These are phyloP conservation scores for Sminthopsis crassicaudata DNA, from an alignment of 2,113 vertebrate species.

Conservation along the genomic window DNA sequence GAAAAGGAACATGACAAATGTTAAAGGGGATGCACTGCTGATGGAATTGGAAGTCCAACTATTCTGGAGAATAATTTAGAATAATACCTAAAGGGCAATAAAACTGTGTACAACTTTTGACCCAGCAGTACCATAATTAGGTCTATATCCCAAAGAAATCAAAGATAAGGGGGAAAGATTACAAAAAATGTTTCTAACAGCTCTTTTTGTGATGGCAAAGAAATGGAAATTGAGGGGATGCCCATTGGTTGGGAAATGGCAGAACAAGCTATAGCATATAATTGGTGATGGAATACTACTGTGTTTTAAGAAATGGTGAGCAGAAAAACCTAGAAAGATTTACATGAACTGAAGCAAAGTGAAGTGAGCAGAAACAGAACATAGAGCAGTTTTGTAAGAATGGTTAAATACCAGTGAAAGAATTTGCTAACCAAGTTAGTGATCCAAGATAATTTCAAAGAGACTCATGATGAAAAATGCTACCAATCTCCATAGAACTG, in stretches of 20 bases:
- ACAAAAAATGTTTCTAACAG: neutral
- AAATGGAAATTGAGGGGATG: neutral
- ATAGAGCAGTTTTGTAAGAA: neutral
- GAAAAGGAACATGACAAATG: neutral
- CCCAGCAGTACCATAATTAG: neutral
- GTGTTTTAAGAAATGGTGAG: neutral
- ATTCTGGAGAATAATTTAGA: neutral
- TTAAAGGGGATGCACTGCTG: neutral
- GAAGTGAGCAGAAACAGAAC: neutral
- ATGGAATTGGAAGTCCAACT: neutral
- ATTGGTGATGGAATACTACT: neutral
- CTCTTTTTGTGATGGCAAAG: neutral
- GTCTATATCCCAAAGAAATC: neutral
- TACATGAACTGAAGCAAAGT: neutral
- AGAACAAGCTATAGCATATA: neutral
- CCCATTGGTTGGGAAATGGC: neutral
- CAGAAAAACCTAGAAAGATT: neutral
- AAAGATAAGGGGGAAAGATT: neutral
- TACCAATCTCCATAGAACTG: neutral
- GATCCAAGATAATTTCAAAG: neutral
- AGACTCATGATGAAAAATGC: neutral
- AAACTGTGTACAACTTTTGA: neutral
- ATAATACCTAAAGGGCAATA: neutral
- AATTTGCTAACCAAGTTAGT: neutral
- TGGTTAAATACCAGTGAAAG: neutral